Percentiles rank a stretch among this genome's conserved stretches.
Conservation (phyloP, 2,113 vertebrate species). For the Dolichallabes microphthalmus region DNA sequence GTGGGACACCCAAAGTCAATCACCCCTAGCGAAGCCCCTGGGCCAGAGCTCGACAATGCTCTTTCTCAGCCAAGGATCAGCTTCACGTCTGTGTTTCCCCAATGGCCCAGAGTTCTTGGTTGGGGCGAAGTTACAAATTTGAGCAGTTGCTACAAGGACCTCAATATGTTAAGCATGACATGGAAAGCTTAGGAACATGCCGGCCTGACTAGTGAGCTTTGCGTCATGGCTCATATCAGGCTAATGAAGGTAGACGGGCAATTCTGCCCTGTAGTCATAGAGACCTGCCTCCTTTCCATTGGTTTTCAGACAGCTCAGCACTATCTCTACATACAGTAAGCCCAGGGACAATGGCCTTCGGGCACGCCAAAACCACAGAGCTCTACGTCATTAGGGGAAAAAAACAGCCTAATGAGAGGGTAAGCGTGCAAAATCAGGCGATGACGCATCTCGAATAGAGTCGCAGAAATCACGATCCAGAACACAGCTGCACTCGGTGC, state of each 20-base stretch:
- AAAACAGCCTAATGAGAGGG: constrained; percentile 42
- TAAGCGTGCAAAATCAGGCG: constrained; percentile 30
- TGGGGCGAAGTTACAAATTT: constrained; percentile 25
- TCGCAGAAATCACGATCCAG: constrained; percentile 35
- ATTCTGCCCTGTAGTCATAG: constrained; percentile 12
- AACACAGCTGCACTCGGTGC: constrained; percentile 26
- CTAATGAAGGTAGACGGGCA: constrained; percentile 36
- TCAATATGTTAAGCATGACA: constrained; percentile 34
- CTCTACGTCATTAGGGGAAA: constrained; percentile 31
- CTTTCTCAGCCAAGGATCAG: constrained; percentile 20
- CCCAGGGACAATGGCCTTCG: constrained; percentile 34
- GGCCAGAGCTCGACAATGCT: constrained; percentile 33
- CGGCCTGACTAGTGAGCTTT: constrained; percentile 11
- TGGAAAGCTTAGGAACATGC: constrained; percentile 28
- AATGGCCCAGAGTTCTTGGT: constrained; percentile 16
- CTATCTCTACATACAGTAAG: constrained; percentile 7
- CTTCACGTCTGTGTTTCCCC: constrained; percentile 3
- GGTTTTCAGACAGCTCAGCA: constrained; percentile 28
- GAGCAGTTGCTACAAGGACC: constrained; percentile 24
- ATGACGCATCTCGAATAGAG: constrained; percentile 31
- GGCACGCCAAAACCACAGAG: constrained; percentile 46
- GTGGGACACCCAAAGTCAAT: constrained; percentile 37
- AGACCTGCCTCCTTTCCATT: constrained; percentile 4
- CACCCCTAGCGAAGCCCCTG: constrained; percentile 30
- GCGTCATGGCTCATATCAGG: constrained; percentile 31